Evolutionary conservation across 2,888 invertebrate species (phyloP), one percentile per base, ranked within the genome.

Genomic region (Drosophila acutilabella): DNA sequence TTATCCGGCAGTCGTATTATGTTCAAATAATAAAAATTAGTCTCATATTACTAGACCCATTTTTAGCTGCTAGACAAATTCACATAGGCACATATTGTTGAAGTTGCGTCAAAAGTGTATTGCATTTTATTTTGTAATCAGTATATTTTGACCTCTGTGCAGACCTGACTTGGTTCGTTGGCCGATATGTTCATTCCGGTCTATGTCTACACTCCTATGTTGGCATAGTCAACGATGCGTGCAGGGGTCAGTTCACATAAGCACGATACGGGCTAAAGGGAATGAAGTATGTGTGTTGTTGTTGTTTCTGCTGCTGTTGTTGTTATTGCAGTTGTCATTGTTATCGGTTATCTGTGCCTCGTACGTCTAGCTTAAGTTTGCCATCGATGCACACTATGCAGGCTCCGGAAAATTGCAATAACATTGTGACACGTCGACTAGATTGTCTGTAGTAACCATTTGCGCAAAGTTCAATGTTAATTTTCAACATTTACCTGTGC

Each of bases 401-500:
- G 78, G 48, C 13, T 36, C 83, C 83, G 87, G 88, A 86, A 83
- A 83, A 83, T 83, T 83, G 83, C 78, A 83, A 88, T 83, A 83
- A 83, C 75, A 88, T 88, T 86, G 87, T 86, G 67, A 71, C 76
- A 76, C 71, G 42, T 26, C 53, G 18, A 53, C 26, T 30, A 4
- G 23, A 38, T 57, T 59, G 53, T 45, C 60, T 61, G 53, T 18
- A 23, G 14, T n/a, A 45, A 67, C 58, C 76, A 65, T 65, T 74
- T 72, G 65, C 69, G 56, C 75, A 88, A 85, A 88, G 86, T 89
- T 89, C 89, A 87, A 89, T 88, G 86, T 87, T 87, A 89, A 87
- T 89, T 89, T 87, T 88, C 64, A 80, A 77, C 82, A 88, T 89
- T 87, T 89, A 88, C 88, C 86, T 89, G 72, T 71, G 80, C 85